Conservation (phyloP, 2,888 invertebrate species). For the Spodoptera picta region DNA sequence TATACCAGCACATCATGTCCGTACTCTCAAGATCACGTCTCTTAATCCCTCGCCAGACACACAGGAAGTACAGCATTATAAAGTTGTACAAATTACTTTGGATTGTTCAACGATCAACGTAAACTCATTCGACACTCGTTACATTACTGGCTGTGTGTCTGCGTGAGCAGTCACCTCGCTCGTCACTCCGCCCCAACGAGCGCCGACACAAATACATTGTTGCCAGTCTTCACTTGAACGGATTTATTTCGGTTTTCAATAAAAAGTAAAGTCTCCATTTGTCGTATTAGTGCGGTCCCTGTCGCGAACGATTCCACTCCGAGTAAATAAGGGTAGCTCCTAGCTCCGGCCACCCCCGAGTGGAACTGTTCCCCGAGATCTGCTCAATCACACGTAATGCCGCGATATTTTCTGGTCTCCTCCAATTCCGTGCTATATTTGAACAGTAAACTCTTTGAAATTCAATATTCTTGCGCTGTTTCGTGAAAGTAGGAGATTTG, state of each 20-base stretch:
- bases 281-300: constrained; percentile 6
- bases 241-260: constrained; percentile 41
- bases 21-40: no score
- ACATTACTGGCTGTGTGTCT: neutral
- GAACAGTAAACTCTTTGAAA: constrained; percentile 1
- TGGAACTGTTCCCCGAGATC: constrained; percentile 16
- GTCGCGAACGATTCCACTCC: constrained; percentile 15
- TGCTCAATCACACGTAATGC: constrained; percentile 32
- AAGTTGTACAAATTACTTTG: no score
- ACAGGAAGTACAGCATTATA: neutral
- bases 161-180: neutral
- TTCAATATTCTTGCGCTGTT: neutral
- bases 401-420: constrained; percentile 13
- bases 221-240: neutral
- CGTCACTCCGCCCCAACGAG: neutral
- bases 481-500: no score
- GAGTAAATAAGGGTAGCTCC: constrained; percentile 33
- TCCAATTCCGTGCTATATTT: constrained; percentile 5
- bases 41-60: neutral
- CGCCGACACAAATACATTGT: constrained; percentile 7
- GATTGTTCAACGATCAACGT: no score
- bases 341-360: no score
- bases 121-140: neutral
- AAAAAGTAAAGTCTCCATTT: constrained; percentile 22
- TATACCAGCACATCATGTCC: no score